These are phyloP conservation scores for Drosophila longiperda DNA, from an alignment of 2,888 invertebrate genomes.

Conservation along the genomic window DNA sequence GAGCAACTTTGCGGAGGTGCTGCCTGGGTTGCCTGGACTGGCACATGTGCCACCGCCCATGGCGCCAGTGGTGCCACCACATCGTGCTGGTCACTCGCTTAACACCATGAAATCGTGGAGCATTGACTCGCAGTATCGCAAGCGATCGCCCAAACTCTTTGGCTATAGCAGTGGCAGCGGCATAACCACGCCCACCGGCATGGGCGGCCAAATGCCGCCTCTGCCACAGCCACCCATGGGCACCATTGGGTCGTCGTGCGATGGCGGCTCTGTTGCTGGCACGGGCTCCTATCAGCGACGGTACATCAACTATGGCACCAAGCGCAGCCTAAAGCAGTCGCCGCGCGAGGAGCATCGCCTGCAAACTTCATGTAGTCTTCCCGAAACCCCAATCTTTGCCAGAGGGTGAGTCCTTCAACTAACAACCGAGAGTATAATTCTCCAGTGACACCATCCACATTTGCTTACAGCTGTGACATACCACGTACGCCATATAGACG, in stretches of 20 bases:
- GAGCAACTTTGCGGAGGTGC: constrained; percentile 47
- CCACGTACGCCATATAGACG: constrained; percentile 92
- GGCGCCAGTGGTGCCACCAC: constrained; percentile 91
- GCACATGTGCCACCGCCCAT: constrained; percentile 52
- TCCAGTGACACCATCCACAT: background rate
- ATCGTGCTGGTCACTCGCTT: constrained; percentile 86
- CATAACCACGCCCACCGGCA: constrained; percentile 80
- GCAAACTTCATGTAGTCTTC: constrained; percentile 94
- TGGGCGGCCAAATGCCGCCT: constrained; percentile 63
- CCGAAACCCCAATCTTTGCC: constrained; percentile 95
- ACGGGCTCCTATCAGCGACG: constrained; percentile 86
- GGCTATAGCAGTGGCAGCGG: constrained; percentile 85
- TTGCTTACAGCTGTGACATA: constrained; percentile 88
- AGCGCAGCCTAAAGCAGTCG: constrained; percentile 86
- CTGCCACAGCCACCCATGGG: constrained; percentile 61
- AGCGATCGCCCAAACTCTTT: constrained; percentile 86
- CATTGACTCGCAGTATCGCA: constrained; percentile 92
- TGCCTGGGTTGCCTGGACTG: constrained; percentile 44
- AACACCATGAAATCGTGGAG: constrained; percentile 93
- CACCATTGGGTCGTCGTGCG: constrained; percentile 55
- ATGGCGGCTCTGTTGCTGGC: constrained; percentile 72
- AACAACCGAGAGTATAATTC: background rate
- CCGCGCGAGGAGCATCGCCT: constrained; percentile 88
- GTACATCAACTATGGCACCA: constrained; percentile 85
- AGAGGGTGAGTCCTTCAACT: constrained; percentile 86